Conservation (phyloP, 2,888 invertebrate genomes). For the Ametastegia equiseti region DNA sequence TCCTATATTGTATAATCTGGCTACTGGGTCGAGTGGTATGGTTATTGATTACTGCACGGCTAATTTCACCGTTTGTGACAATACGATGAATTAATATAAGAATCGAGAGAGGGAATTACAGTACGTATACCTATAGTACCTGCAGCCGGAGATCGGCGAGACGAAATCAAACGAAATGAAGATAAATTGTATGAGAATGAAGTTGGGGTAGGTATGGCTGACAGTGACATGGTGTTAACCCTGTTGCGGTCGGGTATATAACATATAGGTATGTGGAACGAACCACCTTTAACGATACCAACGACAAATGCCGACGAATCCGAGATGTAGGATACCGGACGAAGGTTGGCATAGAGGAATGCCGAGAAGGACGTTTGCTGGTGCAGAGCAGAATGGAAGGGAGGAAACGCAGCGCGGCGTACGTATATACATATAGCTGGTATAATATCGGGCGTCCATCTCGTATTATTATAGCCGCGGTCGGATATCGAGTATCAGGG, state of each 20-base stretch:
- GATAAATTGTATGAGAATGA: background rate
- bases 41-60: too few relatives aligned
- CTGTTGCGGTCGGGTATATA: background rate
- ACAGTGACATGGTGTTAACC: slow-evolving; percentile 4
- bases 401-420: background rate
- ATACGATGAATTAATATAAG: too few relatives aligned
- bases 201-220: background rate
- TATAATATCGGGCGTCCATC: slow-evolving; percentile 54
- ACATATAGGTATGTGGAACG: background rate
- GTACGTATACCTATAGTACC: too few relatives aligned
- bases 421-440: too few relatives aligned
- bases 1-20: too few relatives aligned
- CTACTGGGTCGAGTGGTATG: too few relatives aligned
- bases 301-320: slow-evolving; percentile 15
- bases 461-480: background rate
- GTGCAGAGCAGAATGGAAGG: background rate
- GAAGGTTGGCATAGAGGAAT: slow-evolving; percentile 49
- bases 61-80: too few relatives aligned
- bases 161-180: background rate
- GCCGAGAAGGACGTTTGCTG: too few relatives aligned
- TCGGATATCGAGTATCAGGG: slow-evolving; percentile 11
- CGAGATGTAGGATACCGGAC: too few relatives aligned
- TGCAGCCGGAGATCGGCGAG: background rate
- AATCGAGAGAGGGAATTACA: too few relatives aligned
- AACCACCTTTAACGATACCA: slow-evolving; percentile 54